Conservation (phyloP, 53 echinoderm and acorn worm species). For the Zoroaster sp. region DNA sequence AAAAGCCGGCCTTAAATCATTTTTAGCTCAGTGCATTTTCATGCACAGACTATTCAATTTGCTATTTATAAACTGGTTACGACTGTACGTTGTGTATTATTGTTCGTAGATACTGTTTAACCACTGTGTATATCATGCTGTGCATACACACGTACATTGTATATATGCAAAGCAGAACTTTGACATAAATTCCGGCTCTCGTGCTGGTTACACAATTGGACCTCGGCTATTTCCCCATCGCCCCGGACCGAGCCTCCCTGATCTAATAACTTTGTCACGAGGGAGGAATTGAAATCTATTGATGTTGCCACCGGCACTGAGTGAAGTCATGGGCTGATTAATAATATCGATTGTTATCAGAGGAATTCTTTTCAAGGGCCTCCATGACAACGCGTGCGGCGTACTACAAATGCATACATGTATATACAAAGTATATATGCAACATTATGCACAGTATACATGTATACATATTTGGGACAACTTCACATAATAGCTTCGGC, state of each 20-base stretch:
- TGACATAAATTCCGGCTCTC: neutral
- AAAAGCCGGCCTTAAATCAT: too few species aligned
- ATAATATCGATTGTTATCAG: slow-evolving; percentile 40
- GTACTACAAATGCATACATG: neutral
- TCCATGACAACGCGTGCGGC: neutral
- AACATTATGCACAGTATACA: neutral
- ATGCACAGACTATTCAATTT: too few species aligned
- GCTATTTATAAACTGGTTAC: too few species aligned
- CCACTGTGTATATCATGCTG: neutral
- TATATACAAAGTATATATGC: too few species aligned
- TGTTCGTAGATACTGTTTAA: too few species aligned
- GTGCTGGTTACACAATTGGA: neutral
- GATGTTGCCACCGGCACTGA: slow-evolving; percentile 32
- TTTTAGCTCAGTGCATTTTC: too few species aligned
- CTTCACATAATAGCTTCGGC: neutral
- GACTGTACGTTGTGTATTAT: too few species aligned
- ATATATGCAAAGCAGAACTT: neutral
- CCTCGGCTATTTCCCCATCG: neutral
- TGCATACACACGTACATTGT: neutral
- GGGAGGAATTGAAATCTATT: slow-evolving; percentile 26
- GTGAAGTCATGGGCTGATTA: slow-evolving; percentile 52
- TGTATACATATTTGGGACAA: neutral
- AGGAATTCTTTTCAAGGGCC: slow-evolving; percentile 3
- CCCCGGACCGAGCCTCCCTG: neutral
- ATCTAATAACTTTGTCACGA: slow-evolving; percentile 40